Evolutionary conservation across 2,888 invertebrate species (phyloP), one percentile per base, ranked within the genome.

Genomic region (Cheilosia soror): DNA sequence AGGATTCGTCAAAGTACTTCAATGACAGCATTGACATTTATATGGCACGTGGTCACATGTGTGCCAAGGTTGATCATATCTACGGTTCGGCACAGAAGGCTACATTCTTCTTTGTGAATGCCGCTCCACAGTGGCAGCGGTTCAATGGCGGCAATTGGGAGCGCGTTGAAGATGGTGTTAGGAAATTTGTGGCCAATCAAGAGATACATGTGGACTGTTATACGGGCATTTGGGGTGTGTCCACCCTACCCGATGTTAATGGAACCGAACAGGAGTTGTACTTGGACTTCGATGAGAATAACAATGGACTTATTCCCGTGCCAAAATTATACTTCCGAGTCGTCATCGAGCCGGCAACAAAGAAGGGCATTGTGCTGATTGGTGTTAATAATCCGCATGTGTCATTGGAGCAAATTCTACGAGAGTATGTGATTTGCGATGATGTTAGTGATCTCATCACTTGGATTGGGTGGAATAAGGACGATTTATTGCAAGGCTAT

Each of bases 61-160:
- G 93, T 0, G 93, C 94, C 3, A 93, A 93, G 87, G 91, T 92
- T 0, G 94, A 94, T 89, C 92, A 93, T 86, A 92, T 94, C 65
- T 94, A 93, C 89, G 93, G 91, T 15, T 89, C 90, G 5, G 93
- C 93, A 78, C 94, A 94, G 86, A 90, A 91, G 25, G 92, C 93
- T 2, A 93, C 93, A 2, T 94, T 93, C 88, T 93, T 93, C 88
- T 94, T 93, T 87, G 90, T 94, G 7, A 94, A 94, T 88, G 93
- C 90, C 0, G 93, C 93, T 1, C 94, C 94, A 0, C 94, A 94
- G 87, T 94, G 94, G 94, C 93, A 93, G 87, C 91, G 90, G 3
- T 94, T 95, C 88, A 95, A 95, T 88, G 93, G 91, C 0, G 93
- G 93, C 11, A 94, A 94, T 88, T 95, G 95, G 95, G 90, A 92